Percentiles rank a stretch among this genome's conserved stretches.
Evolutionary conservation across 2,888 invertebrate genomes (phyloP).

Genomic region (Leucozona laternaria): DNA sequence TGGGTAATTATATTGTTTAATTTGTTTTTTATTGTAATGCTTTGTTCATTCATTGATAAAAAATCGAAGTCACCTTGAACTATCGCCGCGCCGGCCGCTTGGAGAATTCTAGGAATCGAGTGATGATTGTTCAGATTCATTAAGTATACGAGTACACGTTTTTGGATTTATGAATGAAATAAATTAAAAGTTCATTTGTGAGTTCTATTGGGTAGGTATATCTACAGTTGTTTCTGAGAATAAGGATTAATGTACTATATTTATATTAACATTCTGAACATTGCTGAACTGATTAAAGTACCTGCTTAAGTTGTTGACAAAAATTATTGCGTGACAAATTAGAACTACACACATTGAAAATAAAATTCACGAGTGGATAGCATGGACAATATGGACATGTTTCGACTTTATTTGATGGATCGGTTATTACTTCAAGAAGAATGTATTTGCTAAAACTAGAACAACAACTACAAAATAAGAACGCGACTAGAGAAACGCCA

Average conservation of each 20-base stretch:
- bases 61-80: conserved; percentile 18
- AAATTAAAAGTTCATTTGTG: not conserved
- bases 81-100: not conserved
- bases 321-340: not conserved
- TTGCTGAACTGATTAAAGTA: not conserved
- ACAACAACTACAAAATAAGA: no score
- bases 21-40: not conserved
- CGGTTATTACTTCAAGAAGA: not conserved
- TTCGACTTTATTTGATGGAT: not conserved
- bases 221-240: conserved; percentile 4
- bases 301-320: not conserved
- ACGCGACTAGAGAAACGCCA: no score
- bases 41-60: conserved; percentile 13
- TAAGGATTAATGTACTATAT: not conserved
- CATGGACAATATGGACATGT: no score
- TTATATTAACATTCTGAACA: not conserved
- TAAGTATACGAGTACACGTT: not conserved
- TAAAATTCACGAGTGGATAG: not conserved
- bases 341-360: no score
- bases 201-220: not conserved
- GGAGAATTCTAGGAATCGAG: not conserved
- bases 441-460: not conserved
- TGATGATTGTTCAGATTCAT: conserved; percentile 14
- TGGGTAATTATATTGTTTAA: not conserved
- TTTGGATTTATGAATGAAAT: conserved; percentile 28